phyloP scores from a whole-genome alignment of 2,888 invertebrate species.

The Psylliodes chrysocephalus region DNA sequence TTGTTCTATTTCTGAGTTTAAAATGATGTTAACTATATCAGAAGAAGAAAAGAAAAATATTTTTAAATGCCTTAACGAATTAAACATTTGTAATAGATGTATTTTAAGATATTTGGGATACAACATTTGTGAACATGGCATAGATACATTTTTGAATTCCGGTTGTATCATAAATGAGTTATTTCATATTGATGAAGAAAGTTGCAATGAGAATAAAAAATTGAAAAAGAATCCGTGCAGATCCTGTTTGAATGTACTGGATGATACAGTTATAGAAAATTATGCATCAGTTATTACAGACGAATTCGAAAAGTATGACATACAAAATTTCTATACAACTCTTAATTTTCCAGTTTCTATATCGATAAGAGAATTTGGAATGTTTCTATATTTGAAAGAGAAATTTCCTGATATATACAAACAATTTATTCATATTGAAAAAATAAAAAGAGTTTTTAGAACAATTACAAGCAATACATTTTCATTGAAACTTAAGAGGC shows the following conservation, averaged over 20 bases:
- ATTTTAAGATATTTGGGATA: constrained; percentile 45
- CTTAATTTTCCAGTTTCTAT: constrained; percentile 77
- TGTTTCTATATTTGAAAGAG: constrained; percentile 69
- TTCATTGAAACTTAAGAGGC: constrained; percentile 38
- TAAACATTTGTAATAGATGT: constrained; percentile 44
- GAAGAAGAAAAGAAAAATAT: neutral
- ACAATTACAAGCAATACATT: constrained; percentile 6
- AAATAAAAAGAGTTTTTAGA: constrained; percentile 40
- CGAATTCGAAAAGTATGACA: constrained; percentile 70
- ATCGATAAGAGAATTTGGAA: constrained; percentile 73
- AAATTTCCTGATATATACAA: constrained; percentile 67
- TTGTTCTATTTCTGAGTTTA: too few species aligned
- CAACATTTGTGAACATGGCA: constrained; percentile 30
- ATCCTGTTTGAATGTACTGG: constrained; percentile 79
- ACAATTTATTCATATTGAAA: constrained; percentile 59
- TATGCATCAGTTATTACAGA: constrained; percentile 68
- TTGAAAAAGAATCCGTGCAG: constrained; percentile 70
- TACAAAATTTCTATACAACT: constrained; percentile 73
- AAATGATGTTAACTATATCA: neutral
- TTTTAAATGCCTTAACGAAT: neutral
- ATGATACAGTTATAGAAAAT: constrained; percentile 67
- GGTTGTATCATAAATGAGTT: constrained; percentile 19
- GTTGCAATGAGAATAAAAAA: constrained; percentile 59
- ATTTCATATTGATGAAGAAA: constrained; percentile 7
- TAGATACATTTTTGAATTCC: constrained; percentile 27